Base-by-base conservation (phyloP, 1,140 invertebrate genomes). In the Maconellicoccus hirsutus region DNA sequence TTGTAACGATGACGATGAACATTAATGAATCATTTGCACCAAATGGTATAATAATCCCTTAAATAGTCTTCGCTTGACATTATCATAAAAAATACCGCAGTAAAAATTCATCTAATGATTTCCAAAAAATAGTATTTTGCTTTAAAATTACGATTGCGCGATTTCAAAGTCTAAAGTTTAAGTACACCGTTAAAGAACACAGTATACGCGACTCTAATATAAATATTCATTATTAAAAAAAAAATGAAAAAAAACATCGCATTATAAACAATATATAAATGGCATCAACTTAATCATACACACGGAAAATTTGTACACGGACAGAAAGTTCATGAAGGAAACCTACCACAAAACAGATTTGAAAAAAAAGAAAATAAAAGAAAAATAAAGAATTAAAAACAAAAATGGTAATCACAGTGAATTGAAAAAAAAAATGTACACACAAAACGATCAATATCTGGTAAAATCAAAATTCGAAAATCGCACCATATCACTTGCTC, bases 401-500 rank as follows among this genome's bases (percentile, higher is more conserved):
- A 66, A 66, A 66, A 66, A 66, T 66, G 61, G 61, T 66, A 66
- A 66, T 66, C 61, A 66, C 61, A 66, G 61, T 66, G 61, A 25
- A 66, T 66, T 66, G 25, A 66, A 66, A 66, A 66, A 25, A 66
- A 8, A 8, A 8, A 52, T 52, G n/a, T 16, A 52, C 42, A 19
- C n/a, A n/a, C n/a, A n/a, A 52, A 52, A 52, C n/a, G 42, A 52
- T 52, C 16, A 19, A 4, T 2, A 66, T 26, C 61, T 66, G 61
- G 61, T 66, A 66, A 66, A 22, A 10, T 61, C 16, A 25, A 23
- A 66, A 52, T 16, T 23, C 16, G 61, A 66, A 25, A 23, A 6
- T 23, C 16, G 6, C 16, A 16, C 21, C 52, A 16, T n/a, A 66
- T 66, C 25, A 66, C 22, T 66, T 66, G 61, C 22, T 66, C 7